Evolutionary conservation across 2,113 vertebrate species (phyloP), one percentile per base, ranked within the genome.

Genomic region (Sprattus sprattus): DNA sequence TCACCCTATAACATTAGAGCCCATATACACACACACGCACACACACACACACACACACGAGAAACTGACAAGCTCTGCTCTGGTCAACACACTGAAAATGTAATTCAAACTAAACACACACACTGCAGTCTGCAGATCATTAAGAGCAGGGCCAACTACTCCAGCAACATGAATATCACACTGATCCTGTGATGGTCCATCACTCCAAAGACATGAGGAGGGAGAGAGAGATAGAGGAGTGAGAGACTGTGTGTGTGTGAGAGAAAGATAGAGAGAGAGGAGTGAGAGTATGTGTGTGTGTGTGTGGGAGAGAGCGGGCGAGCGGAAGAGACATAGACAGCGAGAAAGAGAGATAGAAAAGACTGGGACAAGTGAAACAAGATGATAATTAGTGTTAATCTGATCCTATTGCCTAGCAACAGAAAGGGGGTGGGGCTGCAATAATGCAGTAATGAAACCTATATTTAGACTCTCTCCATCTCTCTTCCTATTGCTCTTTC

Each of bases 371-470:
- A 87, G 86, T 86, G 89, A 89, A 88, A 91, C 89, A 86, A 91
- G 88, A 91, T 90, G 89, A 90, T 91, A 91, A 91, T 91, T 90
- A 89, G 89, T 87, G 86, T 90, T 89, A 91, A 90, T 91, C 90
- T 86, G 90, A 90, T 89, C 85, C 87, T 39, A 90, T 91, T 89
- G 89, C 91, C 83, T 91, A 89, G 90, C 91, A 91, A 92, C 90
- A 78, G 86, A 84, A 54, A 49, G 83, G 54, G 87, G 81, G 87
- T 82, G 60, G 64, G 71, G 85, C 83, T 49, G 64, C 81, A 90
- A 82, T 85, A 89, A 83, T 78, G 87, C 85, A 86, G 88, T 88
- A 90, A 91, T 88, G 85, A 91, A 85, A 45, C 85, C 90, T 92
- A 88, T 91, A 91, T 92, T 90, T 90, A 91, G 84, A 83, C 71